Base-by-base conservation (phyloP, 2,113 vertebrate species). In the Oostethus manadensis region DNA sequence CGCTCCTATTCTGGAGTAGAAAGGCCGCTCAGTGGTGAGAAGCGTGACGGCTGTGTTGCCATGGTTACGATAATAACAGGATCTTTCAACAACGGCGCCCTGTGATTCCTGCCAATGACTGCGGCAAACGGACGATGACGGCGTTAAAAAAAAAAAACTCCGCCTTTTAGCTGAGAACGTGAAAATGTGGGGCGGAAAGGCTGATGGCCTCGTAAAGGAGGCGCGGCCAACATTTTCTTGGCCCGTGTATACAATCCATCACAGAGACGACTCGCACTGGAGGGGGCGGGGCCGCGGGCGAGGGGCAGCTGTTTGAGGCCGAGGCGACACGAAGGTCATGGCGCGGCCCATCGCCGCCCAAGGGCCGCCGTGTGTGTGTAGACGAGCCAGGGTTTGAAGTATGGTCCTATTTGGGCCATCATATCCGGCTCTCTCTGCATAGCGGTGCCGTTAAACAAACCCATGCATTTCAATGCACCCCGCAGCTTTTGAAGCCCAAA, bases 381-480 rank as follows among this genome's bases (percentile, higher is more conserved):
- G 13, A 42, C 10, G 38, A 40, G 20, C 11, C 47, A 45, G 44
- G 66, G 57, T 58, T 51, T 51, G 11, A 64, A 42, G 68, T 56
- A 68, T 40, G 1, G 17, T 53, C 58, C 65, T 70, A 62, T 78
- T 77, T 66, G 69, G 57, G 68, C 22, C 66, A 70, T 74, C 70
- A 71, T 55, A 71, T 62, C 53, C 55, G 43, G 56, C 49, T 62
- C 70, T 16, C 53, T 68, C 53, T 65, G 57, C 58, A 51, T 59
- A 47, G 23, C 71, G 64, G 73, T 62, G 71, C 70, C 58, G 55
- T 56, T 70, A 81, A 82, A 8, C 45, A 71, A 74, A 77, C 58
- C 65, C 66, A 63, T 68, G 60, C 66, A 78, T 84, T 84, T 70
- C 73, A 82, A 84, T 84, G 78, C 77, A 48, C 62, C 68, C 64